phyloP scores from a whole-genome alignment of 2,797 vertebrate genomes.

The Jordanella pulchra region DNA sequence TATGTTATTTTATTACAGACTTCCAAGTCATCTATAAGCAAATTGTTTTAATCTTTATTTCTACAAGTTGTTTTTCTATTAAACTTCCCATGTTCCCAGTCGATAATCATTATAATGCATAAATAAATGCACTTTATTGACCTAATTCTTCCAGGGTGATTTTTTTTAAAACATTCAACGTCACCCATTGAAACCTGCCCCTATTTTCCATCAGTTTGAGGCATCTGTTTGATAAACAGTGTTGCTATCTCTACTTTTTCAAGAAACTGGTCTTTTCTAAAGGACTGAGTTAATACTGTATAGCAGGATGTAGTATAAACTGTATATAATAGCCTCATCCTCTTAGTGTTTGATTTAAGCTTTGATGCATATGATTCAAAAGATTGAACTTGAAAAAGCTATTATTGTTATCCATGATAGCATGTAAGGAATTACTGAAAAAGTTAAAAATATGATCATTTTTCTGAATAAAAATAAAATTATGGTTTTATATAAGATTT shows the following conservation, averaged over 20 bases:
- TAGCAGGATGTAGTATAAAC: not conserved
- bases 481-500: slow-evolving; percentile 2
- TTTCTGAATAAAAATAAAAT: not conserved
- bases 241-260: slow-evolving; percentile 3
- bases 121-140: slow-evolving; percentile 21
- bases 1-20: slow-evolving; percentile 5
- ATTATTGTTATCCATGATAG: not conserved
- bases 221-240: slow-evolving; percentile 23
- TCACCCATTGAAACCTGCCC: slow-evolving; percentile 2
- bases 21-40: not conserved
- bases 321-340: not conserved
- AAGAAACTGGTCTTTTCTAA: slow-evolving; percentile 4
- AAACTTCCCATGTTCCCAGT: slow-evolving; percentile 23
- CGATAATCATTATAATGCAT: not conserved
- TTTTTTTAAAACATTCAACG: slow-evolving; percentile 9
- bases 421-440: not conserved
- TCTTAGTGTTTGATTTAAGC: not conserved
- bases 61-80: slow-evolving; percentile 13
- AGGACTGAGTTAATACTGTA: not conserved
- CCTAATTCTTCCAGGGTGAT: slow-evolving; percentile 3
- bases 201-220: not conserved
- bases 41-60: slow-evolving; percentile 18
- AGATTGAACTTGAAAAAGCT: not conserved
- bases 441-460: no score
- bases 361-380: not conserved